A percentile compares a stretch with the other conserved stretches of the same genome.
Conservation (phyloP, 2,113 vertebrate species). For the Argyrosomus japonicus region DNA sequence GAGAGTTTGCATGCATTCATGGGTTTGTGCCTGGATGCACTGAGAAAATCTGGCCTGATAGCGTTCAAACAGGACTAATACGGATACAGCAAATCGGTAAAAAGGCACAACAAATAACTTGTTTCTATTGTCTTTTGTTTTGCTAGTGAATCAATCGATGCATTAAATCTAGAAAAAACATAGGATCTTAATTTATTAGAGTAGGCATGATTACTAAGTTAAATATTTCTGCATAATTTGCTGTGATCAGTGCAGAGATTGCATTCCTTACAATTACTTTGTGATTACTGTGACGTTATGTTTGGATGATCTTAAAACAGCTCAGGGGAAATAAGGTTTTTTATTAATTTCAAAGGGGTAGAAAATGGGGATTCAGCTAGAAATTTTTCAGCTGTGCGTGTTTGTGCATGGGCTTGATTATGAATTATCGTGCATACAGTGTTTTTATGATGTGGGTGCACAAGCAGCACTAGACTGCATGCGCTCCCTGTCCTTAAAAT, state of each 20-base stretch:
- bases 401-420: neutral
- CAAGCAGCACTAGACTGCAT: conserved; percentile 26
- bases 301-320: conserved; percentile 54
- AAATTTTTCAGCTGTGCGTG: conserved; percentile 32
- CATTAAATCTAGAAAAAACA: conserved; percentile 53
- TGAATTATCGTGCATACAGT: conserved; percentile 31
- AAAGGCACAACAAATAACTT: conserved; percentile 11
- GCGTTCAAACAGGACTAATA: conserved; percentile 6
- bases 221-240: conserved; percentile 61
- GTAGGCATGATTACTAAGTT: conserved; percentile 49
- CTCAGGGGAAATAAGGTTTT: conserved; percentile 14
- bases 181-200: conserved; percentile 43
- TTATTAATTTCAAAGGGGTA: conserved; percentile 48
- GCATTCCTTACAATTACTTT: conserved; percentile 61
- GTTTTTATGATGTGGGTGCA: conserved; percentile 33
- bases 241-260: conserved; percentile 48
- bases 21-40: conserved; percentile 9
- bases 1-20: conserved; percentile 22
- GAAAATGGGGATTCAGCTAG: conserved; percentile 24
- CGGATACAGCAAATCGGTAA: neutral
- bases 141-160: conserved; percentile 36
- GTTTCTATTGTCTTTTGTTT: conserved; percentile 6
- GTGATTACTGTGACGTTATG: conserved; percentile 62
- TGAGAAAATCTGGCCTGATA: conserved; percentile 11
- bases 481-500: conserved; percentile 49